Evolutionary conservation across 2,888 invertebrate species (phyloP).

Genomic region (Chrysopilus asiliformis): DNA sequence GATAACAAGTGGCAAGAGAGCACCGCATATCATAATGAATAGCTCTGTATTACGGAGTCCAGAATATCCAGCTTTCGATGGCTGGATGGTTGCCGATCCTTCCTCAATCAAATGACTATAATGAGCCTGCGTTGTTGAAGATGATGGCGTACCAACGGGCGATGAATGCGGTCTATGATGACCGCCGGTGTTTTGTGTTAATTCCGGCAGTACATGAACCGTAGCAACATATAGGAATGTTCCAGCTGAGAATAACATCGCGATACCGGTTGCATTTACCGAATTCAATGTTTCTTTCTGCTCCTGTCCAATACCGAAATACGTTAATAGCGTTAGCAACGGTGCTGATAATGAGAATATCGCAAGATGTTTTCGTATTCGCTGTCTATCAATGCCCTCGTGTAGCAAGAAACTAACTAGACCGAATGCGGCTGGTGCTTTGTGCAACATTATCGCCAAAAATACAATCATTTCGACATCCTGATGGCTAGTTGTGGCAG

Average conservation of each 20-base stretch:
- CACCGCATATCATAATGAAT: conserved; percentile 69
- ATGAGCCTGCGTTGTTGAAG: conserved; percentile 22
- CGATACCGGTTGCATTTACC: conserved; percentile 86
- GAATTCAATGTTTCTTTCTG: conserved; percentile 81
- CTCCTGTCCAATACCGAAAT: conserved; percentile 84
- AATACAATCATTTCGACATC: conserved; percentile 98
- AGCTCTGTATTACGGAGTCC: conserved; percentile 69
- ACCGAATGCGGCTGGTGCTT: conserved; percentile 98
- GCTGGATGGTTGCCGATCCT: conserved; percentile 20
- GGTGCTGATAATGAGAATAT: conserved; percentile 93
- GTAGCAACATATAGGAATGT: conserved; percentile 98
- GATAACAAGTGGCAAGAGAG: conserved; percentile 76
- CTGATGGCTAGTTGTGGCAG: conserved; percentile 88
- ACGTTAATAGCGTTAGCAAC: conserved; percentile 75
- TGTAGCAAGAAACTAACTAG: conserved; percentile 94
- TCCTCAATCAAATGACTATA: conserved; percentile 20
- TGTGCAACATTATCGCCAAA: conserved; percentile 97
- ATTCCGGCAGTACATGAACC: conserved; percentile 93
- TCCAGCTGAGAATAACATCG: conserved; percentile 97
- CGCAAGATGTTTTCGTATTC: conserved; percentile 78
- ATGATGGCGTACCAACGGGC: conserved; percentile 9
- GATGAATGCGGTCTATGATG: conserved; percentile 28
- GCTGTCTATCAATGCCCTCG: conserved; percentile 75
- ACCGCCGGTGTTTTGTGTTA: conserved; percentile 47
- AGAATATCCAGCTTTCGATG: conserved; percentile 23